A percentile compares a stretch with the other conserved stretches of the same genome.
phyloP scores from a whole-genome alignment of 23 tunicate species.

The Corella eumyota region DNA sequence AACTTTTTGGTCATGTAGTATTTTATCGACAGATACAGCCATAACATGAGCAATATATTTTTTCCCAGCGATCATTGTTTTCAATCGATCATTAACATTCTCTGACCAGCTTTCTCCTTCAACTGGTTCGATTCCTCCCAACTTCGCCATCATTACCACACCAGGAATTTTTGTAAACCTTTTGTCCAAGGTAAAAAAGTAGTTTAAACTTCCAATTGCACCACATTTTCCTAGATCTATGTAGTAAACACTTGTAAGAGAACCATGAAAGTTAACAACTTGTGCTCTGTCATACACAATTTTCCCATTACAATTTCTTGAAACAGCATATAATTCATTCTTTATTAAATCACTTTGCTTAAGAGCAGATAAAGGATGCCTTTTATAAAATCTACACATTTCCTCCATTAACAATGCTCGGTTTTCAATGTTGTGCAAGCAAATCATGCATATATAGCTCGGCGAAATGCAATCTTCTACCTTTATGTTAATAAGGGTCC shows the following conservation, averaged over 20 bases:
- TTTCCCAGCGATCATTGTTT: slow-evolving; percentile 1
- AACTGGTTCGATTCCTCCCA: slow-evolving; percentile 40
- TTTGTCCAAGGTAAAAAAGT: slow-evolving; percentile 3
- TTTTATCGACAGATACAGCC: neutral
- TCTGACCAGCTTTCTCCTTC: slow-evolving; percentile 12
- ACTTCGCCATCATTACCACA: slow-evolving; percentile 7
- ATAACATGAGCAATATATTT: slow-evolving; percentile 23
- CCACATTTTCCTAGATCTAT: slow-evolving; percentile 32
- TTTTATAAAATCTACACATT: slow-evolving; percentile 14
- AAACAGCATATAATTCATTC: slow-evolving; percentile 15
- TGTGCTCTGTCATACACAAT: slow-evolving; percentile 25
- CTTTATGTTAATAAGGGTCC: slow-evolving; percentile 2
- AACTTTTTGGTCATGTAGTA: slow-evolving; percentile 3
- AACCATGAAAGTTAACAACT: slow-evolving; percentile 5
- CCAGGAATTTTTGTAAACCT: slow-evolving; percentile 6
- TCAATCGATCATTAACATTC: slow-evolving; percentile 1
- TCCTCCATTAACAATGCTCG: slow-evolving; percentile 6
- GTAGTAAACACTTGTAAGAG: slow-evolving; percentile 18
- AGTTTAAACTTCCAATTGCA: neutral
- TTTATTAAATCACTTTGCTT: neutral
- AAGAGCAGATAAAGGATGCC: neutral
- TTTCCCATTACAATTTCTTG: neutral
- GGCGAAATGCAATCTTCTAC: slow-evolving; percentile 26
- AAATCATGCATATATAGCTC: slow-evolving; percentile 13
- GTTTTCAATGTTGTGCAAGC: slow-evolving; percentile 9